Evolutionary conservation across 2,797 vertebrate genomes (phyloP), one percentile per base, ranked within the genome.

Genomic region (Pelochelys cantorii): DNA sequence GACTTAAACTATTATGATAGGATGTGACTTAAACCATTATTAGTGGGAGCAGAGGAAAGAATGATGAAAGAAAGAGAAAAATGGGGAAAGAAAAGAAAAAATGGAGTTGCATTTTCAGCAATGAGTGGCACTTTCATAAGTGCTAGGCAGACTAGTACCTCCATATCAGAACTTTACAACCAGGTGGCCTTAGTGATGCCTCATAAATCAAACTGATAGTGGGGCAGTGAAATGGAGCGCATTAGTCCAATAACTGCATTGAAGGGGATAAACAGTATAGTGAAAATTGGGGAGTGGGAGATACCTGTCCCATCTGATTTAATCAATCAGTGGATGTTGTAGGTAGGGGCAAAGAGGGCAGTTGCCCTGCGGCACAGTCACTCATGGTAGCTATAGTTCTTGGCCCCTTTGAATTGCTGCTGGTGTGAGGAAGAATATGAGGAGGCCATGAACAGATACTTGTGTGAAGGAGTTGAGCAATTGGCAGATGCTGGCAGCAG

Each of bases 141-240:
- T 84, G 25, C 0, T 0, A 0, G 15, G 4, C 4, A 84, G 77
- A 17, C 8, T 71, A 71, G n/a, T 34, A 83, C 65, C 11, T 88
- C 62, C 71, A 4, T 42, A 29, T 79, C 65, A n/a, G 37, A 22
- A 1, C 62, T 83, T 91, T 52, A 65, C 31, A 80, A 54, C 29
- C 42, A 59, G 52, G 75, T 2, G 62, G 17, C 20, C 34, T 79
- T 7, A 12, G 8, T 81, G 20, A 74, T 55, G 2, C 82, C 74
- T 14, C n/a, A 48, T 6, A 18, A 25, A 71, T 74, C 2, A 80
- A 60, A 71, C 5, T 48, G 2, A 37, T 1, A 79, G 23, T 85
- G 11, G 71, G 14, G 79, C 59, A 22, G 31, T 27, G 82, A 34
- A 68, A 79, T 56, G 83, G 31, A 71, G 55, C 27, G 13, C 2